These are phyloP conservation scores for Rotaria macrura DNA, from an alignment of 2,888 invertebrate genomes.

Conservation along the genomic window DNA sequence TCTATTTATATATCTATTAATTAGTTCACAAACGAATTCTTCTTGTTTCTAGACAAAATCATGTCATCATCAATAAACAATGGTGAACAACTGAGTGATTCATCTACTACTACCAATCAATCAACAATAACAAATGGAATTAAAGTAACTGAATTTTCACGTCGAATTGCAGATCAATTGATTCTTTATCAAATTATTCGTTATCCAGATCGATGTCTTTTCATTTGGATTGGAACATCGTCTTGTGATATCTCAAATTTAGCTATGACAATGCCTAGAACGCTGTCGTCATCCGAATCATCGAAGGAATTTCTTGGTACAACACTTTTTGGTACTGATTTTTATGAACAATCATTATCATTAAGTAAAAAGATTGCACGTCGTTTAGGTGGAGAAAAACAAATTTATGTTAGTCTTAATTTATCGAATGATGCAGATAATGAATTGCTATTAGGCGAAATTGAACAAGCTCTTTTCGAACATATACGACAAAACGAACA, in stretches of 20 bases:
- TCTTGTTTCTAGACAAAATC: background rate
- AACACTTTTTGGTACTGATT: background rate
- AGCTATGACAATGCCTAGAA: background rate
- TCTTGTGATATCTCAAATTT: background rate
- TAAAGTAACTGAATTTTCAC: background rate
- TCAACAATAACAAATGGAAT: background rate
- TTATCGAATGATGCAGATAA: background rate
- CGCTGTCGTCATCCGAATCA: background rate
- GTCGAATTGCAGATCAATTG: background rate
- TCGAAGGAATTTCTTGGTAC: background rate
- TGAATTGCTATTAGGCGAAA: background rate
- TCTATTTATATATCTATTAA: too few relatives aligned
- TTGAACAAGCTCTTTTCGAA: background rate
- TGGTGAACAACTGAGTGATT: background rate
- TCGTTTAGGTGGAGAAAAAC: background rate
- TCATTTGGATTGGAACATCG: background rate
- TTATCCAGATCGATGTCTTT: slow-evolving; percentile 2
- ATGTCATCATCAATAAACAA: background rate
- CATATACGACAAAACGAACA: slow-evolving; percentile 2
- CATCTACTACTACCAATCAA: background rate
- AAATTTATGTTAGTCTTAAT: slow-evolving; percentile 3
- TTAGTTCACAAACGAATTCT: too few relatives aligned
- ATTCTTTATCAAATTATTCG: slow-evolving; percentile 12
- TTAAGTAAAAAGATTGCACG: background rate
- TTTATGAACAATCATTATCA: slow-evolving; percentile 1